phyloP scores from a whole-genome alignment of 2,797 vertebrate species.

The Myiotriccus ornatus region DNA sequence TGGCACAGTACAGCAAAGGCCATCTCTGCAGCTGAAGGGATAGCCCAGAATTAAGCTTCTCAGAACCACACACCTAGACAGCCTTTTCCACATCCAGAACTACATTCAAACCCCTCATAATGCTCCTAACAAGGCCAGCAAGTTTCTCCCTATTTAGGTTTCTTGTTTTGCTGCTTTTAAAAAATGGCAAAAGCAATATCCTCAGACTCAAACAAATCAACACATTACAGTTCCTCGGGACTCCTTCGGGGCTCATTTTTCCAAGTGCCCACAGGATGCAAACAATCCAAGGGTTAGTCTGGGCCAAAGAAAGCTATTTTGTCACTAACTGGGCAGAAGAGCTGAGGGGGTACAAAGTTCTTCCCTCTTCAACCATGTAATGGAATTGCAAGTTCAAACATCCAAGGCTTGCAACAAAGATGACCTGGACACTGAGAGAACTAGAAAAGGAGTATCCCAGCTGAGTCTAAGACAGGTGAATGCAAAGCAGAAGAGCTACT shows the following conservation, averaged over 20 bases:
- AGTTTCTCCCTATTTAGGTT: not conserved
- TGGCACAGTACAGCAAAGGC: rapidly evolving
- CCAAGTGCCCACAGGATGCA: not conserved
- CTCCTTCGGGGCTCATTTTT: not conserved
- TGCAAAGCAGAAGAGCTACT: not conserved
- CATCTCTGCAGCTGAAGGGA: not conserved
- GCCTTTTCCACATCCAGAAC: not conserved
- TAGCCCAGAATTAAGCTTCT: not conserved
- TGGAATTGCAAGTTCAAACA: not conserved
- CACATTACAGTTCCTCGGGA: not conserved
- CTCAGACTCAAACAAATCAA: not conserved
- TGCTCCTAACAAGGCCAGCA: not conserved
- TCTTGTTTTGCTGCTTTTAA: not conserved
- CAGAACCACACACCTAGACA: not conserved
- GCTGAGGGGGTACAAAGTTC: not conserved
- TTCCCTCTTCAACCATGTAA: not conserved
- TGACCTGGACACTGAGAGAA: rapidly evolving
- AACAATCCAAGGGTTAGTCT: not conserved
- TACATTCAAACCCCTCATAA: not conserved
- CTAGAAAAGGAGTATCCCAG: not conserved
- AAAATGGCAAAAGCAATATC: not conserved
- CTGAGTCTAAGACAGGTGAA: not conserved
- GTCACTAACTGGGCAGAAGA: not conserved
- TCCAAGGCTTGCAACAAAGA: not conserved
- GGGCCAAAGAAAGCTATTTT: not conserved